Conservation (phyloP, 2,113 vertebrate species). For the Tapirus terrestris region DNA sequence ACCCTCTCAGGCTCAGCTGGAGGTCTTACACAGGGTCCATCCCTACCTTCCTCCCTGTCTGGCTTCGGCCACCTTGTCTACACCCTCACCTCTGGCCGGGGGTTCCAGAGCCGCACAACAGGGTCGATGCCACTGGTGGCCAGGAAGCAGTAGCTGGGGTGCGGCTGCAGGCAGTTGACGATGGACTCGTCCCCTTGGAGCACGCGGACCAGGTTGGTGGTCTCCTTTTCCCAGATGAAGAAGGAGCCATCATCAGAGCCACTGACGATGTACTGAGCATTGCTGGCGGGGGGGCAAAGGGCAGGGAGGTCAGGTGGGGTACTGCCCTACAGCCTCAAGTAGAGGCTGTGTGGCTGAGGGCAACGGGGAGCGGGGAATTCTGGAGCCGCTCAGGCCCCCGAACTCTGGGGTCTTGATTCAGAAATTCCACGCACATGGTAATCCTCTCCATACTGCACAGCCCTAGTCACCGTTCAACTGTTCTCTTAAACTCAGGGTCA, state of each 20-base stretch:
- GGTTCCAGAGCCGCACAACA: constrained; percentile 97
- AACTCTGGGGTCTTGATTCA: neutral
- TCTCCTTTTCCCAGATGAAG: constrained; percentile 99
- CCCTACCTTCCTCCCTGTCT: too few relatives aligned
- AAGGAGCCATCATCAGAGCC: constrained; percentile 99
- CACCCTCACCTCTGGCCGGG: constrained; percentile 93
- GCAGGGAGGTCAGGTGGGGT: constrained; percentile 53
- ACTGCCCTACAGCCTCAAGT: neutral
- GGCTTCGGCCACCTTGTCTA: neutral
- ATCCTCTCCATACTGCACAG: neutral
- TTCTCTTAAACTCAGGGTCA: neutral
- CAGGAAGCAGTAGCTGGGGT: constrained; percentile 98
- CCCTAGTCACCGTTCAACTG: neutral
- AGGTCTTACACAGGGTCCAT: neutral
- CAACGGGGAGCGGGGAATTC: neutral
- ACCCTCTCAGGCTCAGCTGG: neutral
- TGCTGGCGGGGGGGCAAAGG: constrained; percentile 86
- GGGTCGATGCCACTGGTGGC: constrained; percentile 98
- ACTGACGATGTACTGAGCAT: constrained; percentile 98
- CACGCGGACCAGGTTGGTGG: constrained; percentile 96
- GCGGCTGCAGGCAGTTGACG: constrained; percentile 98
- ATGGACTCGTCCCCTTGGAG: constrained; percentile 99
- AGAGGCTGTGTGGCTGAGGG: neutral
- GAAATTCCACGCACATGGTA: neutral
- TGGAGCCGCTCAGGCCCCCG: neutral